Evolutionary conservation across 2,797 vertebrate genomes (phyloP).

Genomic region (Gobio occitaniae): DNA sequence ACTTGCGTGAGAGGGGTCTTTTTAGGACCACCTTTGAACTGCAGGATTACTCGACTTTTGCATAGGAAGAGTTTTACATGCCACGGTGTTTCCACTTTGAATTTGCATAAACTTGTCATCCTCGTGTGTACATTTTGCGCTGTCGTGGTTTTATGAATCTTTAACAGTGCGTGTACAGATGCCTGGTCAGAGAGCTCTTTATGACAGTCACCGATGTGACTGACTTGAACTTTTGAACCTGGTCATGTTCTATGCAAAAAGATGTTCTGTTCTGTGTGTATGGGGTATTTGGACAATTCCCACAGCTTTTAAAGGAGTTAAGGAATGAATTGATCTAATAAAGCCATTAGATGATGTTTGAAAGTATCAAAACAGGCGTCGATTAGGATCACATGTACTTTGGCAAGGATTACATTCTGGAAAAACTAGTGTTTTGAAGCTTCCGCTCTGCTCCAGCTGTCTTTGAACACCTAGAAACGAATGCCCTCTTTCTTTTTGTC

Average conservation of each 20-base stretch:
- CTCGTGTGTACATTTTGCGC: neutral
- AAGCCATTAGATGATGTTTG: slow-evolving; percentile 6
- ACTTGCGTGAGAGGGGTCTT: slow-evolving; percentile 32
- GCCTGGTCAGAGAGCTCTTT: slow-evolving; percentile 39
- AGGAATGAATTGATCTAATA: slow-evolving; percentile 31
- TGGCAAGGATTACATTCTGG: neutral
- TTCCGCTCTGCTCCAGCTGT: neutral
- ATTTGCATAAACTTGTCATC: slow-evolving; percentile 43
- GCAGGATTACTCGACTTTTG: neutral
- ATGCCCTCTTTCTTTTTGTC: neutral
- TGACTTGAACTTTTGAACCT: slow-evolving; percentile 52
- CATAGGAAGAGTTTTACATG: neutral
- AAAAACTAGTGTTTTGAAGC: neutral
- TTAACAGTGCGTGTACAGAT: slow-evolving; percentile 20
- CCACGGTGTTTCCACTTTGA: slow-evolving; percentile 23
- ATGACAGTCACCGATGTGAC: slow-evolving; percentile 31
- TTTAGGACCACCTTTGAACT: slow-evolving; percentile 60
- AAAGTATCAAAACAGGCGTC: neutral
- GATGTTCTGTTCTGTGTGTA: neutral
- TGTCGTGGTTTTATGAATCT: slow-evolving; percentile 38
- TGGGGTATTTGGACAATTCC: slow-evolving; percentile 33
- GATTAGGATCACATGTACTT: neutral
- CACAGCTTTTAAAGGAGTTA: slow-evolving; percentile 25
- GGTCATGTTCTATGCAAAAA: slow-evolving; percentile 13
- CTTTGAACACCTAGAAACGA: slow-evolving; percentile 1